Base-by-base conservation (phyloP, 2,888 invertebrate genomes). In the Hermodice carunculata region DNA sequence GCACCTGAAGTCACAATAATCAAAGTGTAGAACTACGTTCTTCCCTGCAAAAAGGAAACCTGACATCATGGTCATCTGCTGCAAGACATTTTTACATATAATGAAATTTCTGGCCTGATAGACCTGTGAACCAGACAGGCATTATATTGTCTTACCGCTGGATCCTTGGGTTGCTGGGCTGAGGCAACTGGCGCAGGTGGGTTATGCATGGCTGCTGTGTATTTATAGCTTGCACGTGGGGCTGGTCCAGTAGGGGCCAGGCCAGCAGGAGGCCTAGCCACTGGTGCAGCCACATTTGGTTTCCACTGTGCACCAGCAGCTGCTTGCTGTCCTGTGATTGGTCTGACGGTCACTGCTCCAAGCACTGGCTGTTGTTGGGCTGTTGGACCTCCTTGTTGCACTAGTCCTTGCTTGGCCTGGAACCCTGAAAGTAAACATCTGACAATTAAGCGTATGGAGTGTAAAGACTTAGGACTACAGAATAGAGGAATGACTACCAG, bases 131-230 rank as follows among this genome's bases (percentile, higher is more conserved):
- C n/a, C n/a, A n/a, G n/a, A n/a, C n/a, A n/a, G n/a, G n/a, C n/a
- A n/a, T n/a, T n/a, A n/a, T n/a, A n/a, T n/a, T n/a, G n/a, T n/a
- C n/a, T n/a, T n/a, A n/a, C n/a, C n/a, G n/a, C n/a, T n/a, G n/a
- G n/a, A n/a, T n/a, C n/a, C n/a, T n/a, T n/a, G n/a, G n/a, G n/a
- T n/a, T n/a, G n/a, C 57, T 57, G 57, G 1, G 46, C 57, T 11
- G 29, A 5, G 57, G 43, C 22, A n/a, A n/a, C n/a, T 29, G 42
- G 37, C n/a, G n/a, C n/a, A 46, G 91, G 91, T 64, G 95, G 94
- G 87, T 96, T 95, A 73, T 96, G 92, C 92, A 95, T 94, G 84
- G 93, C 94, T 51, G 94, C 87, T 43, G 94, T 95, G 87, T 95
- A 96, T 84, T 96, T 96, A 89, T 93, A 96, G 46, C 80, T 11